phyloP scores from a whole-genome alignment of 2,113 vertebrate genomes.

The Hiodon tergisus region DNA sequence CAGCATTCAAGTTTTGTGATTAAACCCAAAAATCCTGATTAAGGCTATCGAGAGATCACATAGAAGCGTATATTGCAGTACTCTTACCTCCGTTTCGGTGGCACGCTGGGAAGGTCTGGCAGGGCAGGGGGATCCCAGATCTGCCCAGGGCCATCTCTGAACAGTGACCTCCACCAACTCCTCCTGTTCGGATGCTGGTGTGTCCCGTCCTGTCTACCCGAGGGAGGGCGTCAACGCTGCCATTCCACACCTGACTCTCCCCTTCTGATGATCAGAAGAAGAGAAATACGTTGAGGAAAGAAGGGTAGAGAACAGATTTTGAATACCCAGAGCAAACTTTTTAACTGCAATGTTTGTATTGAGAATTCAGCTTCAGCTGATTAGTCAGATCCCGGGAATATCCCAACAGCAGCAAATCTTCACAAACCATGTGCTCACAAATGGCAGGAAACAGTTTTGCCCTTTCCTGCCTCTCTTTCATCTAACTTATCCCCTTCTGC shows the following conservation, averaged over 20 bases:
- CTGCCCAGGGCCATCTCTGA: conserved; percentile 54
- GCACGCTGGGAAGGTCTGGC: conserved; percentile 84
- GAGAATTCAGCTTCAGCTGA: too few relatives aligned
- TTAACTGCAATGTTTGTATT: too few relatives aligned
- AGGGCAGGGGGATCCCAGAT: conserved; percentile 72
- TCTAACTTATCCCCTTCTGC: too few relatives aligned
- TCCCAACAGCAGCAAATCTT: too few relatives aligned
- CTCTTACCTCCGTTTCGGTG: conserved; percentile 76
- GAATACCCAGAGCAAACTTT: neutral
- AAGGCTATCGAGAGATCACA: neutral
- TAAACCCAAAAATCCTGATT: too few relatives aligned
- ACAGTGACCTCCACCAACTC: conserved; percentile 54
- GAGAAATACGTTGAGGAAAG: neutral
- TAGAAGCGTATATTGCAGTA: neutral
- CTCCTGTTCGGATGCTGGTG: conserved; percentile 71
- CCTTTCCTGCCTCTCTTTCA: neutral
- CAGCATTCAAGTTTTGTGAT: too few relatives aligned
- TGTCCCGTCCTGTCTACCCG: conserved; percentile 60
- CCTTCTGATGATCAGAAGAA: conserved; percentile 59
- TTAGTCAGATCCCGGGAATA: too few relatives aligned
- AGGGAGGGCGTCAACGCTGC: conserved; percentile 61
- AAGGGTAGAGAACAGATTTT: conserved; percentile 8
- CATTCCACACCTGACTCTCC: conserved; percentile 67
- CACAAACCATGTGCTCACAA: too few relatives aligned
- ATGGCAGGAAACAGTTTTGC: neutral